Conservation (phyloP, 2,113 vertebrate genomes). For the Psephotus haematonotus region DNA sequence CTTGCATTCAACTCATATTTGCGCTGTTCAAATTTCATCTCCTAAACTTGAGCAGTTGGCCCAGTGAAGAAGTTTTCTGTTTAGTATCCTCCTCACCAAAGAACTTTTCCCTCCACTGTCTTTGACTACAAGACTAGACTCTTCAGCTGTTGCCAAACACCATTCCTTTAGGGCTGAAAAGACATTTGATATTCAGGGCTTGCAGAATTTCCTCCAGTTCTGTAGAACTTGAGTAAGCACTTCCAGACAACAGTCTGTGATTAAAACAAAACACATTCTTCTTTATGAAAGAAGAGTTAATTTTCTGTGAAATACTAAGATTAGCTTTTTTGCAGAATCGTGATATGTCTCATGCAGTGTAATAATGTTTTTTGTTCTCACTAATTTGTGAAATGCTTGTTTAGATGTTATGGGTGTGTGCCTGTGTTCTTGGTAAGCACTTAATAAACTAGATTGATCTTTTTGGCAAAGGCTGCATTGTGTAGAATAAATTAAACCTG, state of each 20-base stretch:
- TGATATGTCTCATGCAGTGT: slow-evolving; percentile 3
- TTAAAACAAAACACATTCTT: slow-evolving; percentile 60
- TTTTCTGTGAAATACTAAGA: slow-evolving; percentile 61
- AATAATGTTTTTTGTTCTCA: slow-evolving; percentile 44
- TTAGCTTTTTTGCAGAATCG: slow-evolving; percentile 44
- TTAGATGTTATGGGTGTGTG: slow-evolving; percentile 21
- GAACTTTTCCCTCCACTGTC: neutral
- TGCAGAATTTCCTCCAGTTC: slow-evolving; percentile 3
- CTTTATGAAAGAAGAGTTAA: slow-evolving; percentile 61
- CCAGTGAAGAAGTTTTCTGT: neutral
- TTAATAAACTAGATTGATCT: slow-evolving; percentile 64
- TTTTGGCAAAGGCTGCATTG: slow-evolving; percentile 44
- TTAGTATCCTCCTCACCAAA: neutral
- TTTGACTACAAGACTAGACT: neutral
- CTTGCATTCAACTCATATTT: fast-evolving
- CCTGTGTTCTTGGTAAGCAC: slow-evolving; percentile 54
- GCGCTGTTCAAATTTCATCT: neutral
- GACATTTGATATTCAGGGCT: neutral
- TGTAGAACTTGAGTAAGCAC: slow-evolving; percentile 1
- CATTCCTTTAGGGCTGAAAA: neutral
- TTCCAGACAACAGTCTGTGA: slow-evolving; percentile 43
- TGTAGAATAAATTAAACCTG: slow-evolving; percentile 58
- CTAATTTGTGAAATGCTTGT: slow-evolving; percentile 60
- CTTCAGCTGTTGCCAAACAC: neutral
- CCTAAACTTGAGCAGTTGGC: neutral